A percentile compares a stretch with the other conserved stretches of the same genome.
Evolutionary conservation across 2,113 vertebrate species (phyloP).

Genomic region (Conger conger): DNA sequence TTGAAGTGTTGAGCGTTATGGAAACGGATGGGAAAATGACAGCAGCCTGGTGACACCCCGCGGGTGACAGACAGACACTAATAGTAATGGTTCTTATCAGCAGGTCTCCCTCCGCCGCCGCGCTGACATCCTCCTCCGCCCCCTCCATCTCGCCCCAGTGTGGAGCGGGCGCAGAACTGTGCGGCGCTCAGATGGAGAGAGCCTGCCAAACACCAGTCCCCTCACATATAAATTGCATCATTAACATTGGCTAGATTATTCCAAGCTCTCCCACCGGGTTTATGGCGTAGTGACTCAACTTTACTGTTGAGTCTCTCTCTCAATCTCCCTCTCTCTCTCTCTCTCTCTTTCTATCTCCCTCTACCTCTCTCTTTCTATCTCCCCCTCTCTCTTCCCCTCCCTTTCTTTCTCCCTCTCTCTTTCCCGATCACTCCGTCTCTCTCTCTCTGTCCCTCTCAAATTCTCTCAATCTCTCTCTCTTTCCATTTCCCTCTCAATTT

Average conservation of each 20-base stretch:
- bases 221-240: conserved; percentile 76
- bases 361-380: too few species aligned
- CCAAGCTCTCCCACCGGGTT: conserved; percentile 66
- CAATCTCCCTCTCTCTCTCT: not conserved
- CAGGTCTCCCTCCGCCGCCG: conserved; percentile 57
- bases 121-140: conserved; percentile 70
- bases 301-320: conserved; percentile 61
- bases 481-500: conserved; percentile 57
- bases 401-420: too few species aligned
- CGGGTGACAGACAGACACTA: conserved; percentile 73
- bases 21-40: conserved; percentile 57
- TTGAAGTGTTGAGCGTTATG: conserved; percentile 64
- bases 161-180: conserved; percentile 54
- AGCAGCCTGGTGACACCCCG: conserved; percentile 63
- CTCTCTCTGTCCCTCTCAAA: conserved; percentile 17
- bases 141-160: conserved; percentile 61
- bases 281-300: conserved; percentile 65
- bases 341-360: too few species aligned
- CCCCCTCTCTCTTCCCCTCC: too few species aligned
- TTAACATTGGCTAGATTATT: conserved; percentile 74
- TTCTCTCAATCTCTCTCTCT: conserved; percentile 63
- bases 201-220: conserved; percentile 67
- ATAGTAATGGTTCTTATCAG: conserved; percentile 73
- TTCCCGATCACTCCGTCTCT: not conserved
- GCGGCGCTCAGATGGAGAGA: conserved; percentile 64